Conservation (phyloP, 2,888 invertebrate genomes). For the Cantharis lateralis region DNA sequence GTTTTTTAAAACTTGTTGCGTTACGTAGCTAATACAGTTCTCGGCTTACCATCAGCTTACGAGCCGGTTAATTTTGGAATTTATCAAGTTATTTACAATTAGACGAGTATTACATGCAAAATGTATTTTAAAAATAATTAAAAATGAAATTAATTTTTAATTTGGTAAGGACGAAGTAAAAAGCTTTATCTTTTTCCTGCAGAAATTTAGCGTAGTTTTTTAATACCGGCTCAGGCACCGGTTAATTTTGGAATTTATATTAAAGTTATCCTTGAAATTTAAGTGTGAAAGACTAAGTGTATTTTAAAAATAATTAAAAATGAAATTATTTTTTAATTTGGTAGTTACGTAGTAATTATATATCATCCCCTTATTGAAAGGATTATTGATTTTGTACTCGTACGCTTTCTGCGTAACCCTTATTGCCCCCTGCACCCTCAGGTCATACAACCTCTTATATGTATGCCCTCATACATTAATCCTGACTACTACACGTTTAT, state of each 20-base stretch:
- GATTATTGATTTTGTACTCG: conserved; percentile 41
- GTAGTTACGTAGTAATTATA: conserved; percentile 12
- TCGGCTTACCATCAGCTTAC: neutral
- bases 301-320: neutral
- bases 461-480: conserved; percentile 37
- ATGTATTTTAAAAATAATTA: neutral
- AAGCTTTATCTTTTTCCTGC: too few relatives aligned
- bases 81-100: neutral
- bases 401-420: conserved; percentile 33
- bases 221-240: neutral
- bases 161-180: conserved; percentile 2
- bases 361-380: conserved; percentile 36
- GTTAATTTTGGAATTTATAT: neutral
- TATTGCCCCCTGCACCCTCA: conserved; percentile 22
- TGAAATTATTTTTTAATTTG: neutral
- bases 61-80: neutral
- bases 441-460: conserved; percentile 38
- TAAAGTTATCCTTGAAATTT: neutral
- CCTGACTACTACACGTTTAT: conserved; percentile 39
- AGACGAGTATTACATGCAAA: neutral
- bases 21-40: neutral
- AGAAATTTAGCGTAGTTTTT: too few relatives aligned
- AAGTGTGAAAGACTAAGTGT: neutral
- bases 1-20: neutral
- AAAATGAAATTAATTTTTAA: neutral